Base-by-base conservation (phyloP, 2,797 vertebrate species). In the Chaenodraco wilsoni region DNA sequence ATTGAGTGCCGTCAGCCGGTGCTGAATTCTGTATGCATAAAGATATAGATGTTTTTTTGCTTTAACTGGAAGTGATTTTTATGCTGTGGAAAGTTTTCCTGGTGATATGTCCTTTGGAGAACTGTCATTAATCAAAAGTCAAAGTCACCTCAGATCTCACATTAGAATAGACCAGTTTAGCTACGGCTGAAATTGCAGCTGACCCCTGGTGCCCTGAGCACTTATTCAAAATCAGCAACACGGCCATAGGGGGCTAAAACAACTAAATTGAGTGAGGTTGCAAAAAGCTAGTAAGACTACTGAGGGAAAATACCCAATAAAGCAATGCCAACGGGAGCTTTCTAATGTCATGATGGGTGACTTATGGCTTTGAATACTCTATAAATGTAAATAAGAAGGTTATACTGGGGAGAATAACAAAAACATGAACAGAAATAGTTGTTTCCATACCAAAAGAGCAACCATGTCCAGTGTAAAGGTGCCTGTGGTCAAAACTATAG, bases 121-220 rank as follows among this genome's bases (percentile, higher is more conserved):
- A 90, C 86, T 89, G 90, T 92, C 93, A 91, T 94, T 94, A 93
- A 94, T 94, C 92, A 94, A 89, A 93, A 93, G 91, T 94, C 93
- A 93, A 94, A 94, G 93, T 94, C 93, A 94, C 93, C 92, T 93
- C 92, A 90, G 89, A 93, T 93, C 91, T 91, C 86, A 78, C 91
- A 92, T 93, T 91, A 92, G 90, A 91, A 92, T 88, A 89, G 91
- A 90, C 89, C 88, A 87, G 90, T 93, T 92, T 91, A 91, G 91
- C 92, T 87, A 72, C 89, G 40, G 90, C 91, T 89, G 89, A 90
- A 93, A 92, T 92, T 92, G 93, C 93, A 85, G 84, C 85, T 91
- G 92, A 92, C 91, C 91, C 82, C 86, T 83, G 68, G 82, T 80
- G 89, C 90, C 91, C 92, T 90, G 85, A 91, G 89, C 90, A 91